phyloP scores from a whole-genome alignment of 2,797 vertebrate genomes.

The Bradypodion ventrale region DNA sequence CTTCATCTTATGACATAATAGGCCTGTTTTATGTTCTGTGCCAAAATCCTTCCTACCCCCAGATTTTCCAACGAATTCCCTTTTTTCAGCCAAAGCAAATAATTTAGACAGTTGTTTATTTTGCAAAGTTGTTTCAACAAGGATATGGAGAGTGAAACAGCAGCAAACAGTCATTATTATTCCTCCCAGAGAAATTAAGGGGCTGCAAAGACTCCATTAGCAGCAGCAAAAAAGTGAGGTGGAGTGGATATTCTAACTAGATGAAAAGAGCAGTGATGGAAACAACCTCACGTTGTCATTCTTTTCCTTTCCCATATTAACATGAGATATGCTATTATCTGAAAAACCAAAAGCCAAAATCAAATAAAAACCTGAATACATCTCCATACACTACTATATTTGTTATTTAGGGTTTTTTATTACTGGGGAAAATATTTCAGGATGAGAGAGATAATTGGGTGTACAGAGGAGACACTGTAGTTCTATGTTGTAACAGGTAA shows the following conservation, averaged over 20 bases:
- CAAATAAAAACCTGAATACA: neutral
- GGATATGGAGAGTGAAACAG: constrained; percentile 57
- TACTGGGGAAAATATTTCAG: neutral
- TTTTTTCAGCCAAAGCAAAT: constrained; percentile 70
- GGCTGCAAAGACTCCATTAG: constrained; percentile 60
- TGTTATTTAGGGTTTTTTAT: constrained; percentile 8
- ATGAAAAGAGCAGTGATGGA: constrained; percentile 53
- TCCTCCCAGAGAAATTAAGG: constrained; percentile 64
- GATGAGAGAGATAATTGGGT: neutral
- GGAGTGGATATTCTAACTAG: constrained; percentile 11
- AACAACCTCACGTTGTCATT: constrained; percentile 42
- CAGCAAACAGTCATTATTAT: constrained; percentile 45
- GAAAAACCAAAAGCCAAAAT: neutral
- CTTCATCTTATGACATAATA: constrained; percentile 62
- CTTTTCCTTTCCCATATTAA: neutral
- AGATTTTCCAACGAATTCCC: constrained; percentile 68
- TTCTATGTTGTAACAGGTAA: neutral
- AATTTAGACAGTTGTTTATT: constrained; percentile 71
- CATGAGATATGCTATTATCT: constrained; percentile 24
- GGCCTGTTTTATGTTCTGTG: constrained; percentile 49
- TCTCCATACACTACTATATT: neutral
- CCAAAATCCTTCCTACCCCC: constrained; percentile 61
- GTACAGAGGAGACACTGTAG: neutral
- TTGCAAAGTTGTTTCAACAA: constrained; percentile 67
- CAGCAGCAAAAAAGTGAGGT: neutral